Evolutionary conservation across 2,888 invertebrate genomes (phyloP), one percentile per base, ranked within the genome.

Genomic region (Agonopterix arenella): DNA sequence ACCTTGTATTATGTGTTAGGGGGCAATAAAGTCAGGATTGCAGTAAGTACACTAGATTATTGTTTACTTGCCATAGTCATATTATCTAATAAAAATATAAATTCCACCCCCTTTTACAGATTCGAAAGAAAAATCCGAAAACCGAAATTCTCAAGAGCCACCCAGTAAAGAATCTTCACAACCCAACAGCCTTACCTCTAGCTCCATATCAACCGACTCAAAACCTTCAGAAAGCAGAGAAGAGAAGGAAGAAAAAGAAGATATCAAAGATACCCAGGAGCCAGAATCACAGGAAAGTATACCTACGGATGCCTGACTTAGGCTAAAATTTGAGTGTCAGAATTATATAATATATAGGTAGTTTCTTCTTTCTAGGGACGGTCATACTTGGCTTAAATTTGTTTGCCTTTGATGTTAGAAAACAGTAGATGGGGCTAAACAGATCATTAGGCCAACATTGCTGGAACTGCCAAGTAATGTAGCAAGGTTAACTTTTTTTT

Each of bases 121-220:
- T 61, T 69, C 83, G 51, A 86, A 86, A 69, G 86, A 86, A 8
- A 85, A 84, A 56, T 52, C 73, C 4, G 82, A 82, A 10, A 68
- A 53, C 46, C 70, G 85, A 41, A 77, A 68, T 55, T 82, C 84
- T 2, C 84, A 83, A 64, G 88, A 86, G 41, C 80, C 84, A 0
- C 65, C 62, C 37, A 80, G 84, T 61, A 88, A 84, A 66, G 86
- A 86, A 37, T 72, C 78, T 0, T 86, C 88, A 1, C 85, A 85
- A 54, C 80, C 88, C 0, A 80, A 82, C 72, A 89, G 88, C 47
- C 61, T 86, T 1, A 83, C 88, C 0, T 86, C 88, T 2, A 84
- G 84, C 55, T 83, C 84, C 5, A 81, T 82, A 56, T 85, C 88
- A 1, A 84, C 74, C 18, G 88, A 89, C 58, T 84, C 84, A 18